phyloP scores from a whole-genome alignment of 2,888 invertebrate species.

The Trachelus stipa region DNA sequence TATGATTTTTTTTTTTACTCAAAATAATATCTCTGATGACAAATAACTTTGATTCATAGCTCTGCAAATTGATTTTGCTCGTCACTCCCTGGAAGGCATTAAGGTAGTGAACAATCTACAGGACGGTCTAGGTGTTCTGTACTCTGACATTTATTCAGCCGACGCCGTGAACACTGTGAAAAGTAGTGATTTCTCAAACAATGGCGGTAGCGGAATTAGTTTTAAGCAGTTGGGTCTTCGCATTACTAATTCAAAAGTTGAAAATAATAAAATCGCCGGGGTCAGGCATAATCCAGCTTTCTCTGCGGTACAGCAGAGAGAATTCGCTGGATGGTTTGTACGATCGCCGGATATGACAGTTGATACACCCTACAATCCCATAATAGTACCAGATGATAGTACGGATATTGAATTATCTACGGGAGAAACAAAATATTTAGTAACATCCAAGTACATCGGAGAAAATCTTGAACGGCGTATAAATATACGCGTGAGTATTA shows the following conservation, averaged over 20 bases:
- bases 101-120: constrained; percentile 87
- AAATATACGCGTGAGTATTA: constrained; percentile 49
- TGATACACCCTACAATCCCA: constrained; percentile 80
- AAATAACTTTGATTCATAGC: constrained; percentile 66
- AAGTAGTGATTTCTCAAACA: constrained; percentile 86
- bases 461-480: constrained; percentile 66
- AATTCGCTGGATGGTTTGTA: constrained; percentile 93
- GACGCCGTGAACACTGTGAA: constrained; percentile 84
- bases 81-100: constrained; percentile 85
- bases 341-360: constrained; percentile 75
- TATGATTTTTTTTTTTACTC: constrained; percentile 2
- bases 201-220: constrained; percentile 89
- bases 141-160: constrained; percentile 92
- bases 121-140: constrained; percentile 93
- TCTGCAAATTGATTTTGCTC: constrained; percentile 86
- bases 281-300: constrained; percentile 93
- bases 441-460: constrained; percentile 76
- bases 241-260: constrained; percentile 81
- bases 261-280: constrained; percentile 87
- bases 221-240: constrained; percentile 89
- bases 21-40: constrained; percentile 4
- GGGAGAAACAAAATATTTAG: constrained; percentile 83
- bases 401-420: constrained; percentile 74
- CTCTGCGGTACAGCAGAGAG: constrained; percentile 85
- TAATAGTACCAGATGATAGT: constrained; percentile 76